Conservation (phyloP, 2,888 invertebrate genomes). For the Synergus laeviventris region DNA sequence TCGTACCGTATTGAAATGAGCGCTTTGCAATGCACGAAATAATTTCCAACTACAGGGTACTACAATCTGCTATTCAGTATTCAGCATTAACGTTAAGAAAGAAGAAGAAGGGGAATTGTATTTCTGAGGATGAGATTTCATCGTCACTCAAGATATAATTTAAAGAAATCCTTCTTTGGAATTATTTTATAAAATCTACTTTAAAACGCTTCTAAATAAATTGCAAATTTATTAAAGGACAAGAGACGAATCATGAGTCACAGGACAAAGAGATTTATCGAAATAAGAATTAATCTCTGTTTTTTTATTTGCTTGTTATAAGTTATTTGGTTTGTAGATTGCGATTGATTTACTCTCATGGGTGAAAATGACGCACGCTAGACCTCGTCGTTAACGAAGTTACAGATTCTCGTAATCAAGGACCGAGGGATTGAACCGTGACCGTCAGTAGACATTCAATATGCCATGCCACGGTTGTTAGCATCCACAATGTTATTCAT, state of each 20-base stretch:
- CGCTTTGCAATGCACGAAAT: slow-evolving; percentile 31
- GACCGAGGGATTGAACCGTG: slow-evolving; percentile 58
- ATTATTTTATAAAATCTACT: too few species aligned
- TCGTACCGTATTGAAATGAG: slow-evolving; percentile 23
- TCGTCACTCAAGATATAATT: not conserved
- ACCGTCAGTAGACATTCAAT: slow-evolving; percentile 72
- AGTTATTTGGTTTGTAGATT: not conserved
- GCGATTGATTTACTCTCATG: slow-evolving; percentile 27
- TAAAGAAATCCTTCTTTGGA: not conserved
- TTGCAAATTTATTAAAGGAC: too few species aligned
- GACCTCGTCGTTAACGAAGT: slow-evolving; percentile 72
- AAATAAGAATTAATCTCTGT: not conserved
- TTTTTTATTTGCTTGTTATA: not conserved
- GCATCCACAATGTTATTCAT: slow-evolving; percentile 74
- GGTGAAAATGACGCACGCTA: slow-evolving; percentile 54
- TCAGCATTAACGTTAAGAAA: not conserved
- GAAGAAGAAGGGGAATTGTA: not conserved
- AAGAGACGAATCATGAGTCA: too few species aligned
- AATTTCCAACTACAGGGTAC: slow-evolving; percentile 24
- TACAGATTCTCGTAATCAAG: slow-evolving; percentile 74
- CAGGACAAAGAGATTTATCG: too few species aligned
- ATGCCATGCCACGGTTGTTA: slow-evolving; percentile 71
- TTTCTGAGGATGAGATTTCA: not conserved
- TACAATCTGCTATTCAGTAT: slow-evolving; percentile 21
- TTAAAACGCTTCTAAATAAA: too few species aligned